A percentile compares a stretch with the other conserved stretches of the same genome.
Evolutionary conservation across 2,113 vertebrate species (phyloP).

Genomic region (Cricetomys ansorgei): DNA sequence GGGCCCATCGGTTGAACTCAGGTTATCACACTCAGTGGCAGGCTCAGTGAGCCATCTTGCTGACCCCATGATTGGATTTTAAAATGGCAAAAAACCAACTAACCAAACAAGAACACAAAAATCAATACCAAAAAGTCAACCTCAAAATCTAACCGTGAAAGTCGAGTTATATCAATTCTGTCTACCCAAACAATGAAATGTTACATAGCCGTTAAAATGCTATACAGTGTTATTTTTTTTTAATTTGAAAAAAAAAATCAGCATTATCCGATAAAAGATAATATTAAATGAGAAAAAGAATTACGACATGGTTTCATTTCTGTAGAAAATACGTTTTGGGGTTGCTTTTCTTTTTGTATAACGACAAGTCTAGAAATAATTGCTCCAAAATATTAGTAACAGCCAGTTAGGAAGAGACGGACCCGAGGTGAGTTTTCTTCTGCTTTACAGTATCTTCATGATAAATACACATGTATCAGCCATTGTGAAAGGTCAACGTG

Average conservation of each 20-base stretch:
- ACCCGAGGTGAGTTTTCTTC: background rate
- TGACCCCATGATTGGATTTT: background rate
- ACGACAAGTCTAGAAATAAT: background rate
- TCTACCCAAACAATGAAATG: background rate
- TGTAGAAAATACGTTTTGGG: background rate
- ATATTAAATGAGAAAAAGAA: background rate
- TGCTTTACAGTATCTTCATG: background rate
- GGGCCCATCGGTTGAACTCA: background rate
- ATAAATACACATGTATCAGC: background rate
- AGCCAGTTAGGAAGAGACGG: background rate
- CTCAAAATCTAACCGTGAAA: conserved; percentile 6
- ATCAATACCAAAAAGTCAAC: background rate
- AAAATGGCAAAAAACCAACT: background rate
- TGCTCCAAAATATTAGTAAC: background rate
- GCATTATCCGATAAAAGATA: background rate
- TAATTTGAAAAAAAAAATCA: conserved; percentile 32
- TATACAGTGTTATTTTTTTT: conserved; percentile 15
- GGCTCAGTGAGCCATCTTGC: background rate
- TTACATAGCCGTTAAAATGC: background rate
- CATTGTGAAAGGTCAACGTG: background rate
- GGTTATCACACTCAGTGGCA: too few species aligned
- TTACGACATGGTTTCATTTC: conserved; percentile 14
- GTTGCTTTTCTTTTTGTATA: background rate
- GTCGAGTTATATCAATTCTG: conserved; percentile 35
- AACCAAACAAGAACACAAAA: background rate